Base-by-base conservation (phyloP, 2,113 vertebrate genomes). In the Probosciger aterrimus region DNA sequence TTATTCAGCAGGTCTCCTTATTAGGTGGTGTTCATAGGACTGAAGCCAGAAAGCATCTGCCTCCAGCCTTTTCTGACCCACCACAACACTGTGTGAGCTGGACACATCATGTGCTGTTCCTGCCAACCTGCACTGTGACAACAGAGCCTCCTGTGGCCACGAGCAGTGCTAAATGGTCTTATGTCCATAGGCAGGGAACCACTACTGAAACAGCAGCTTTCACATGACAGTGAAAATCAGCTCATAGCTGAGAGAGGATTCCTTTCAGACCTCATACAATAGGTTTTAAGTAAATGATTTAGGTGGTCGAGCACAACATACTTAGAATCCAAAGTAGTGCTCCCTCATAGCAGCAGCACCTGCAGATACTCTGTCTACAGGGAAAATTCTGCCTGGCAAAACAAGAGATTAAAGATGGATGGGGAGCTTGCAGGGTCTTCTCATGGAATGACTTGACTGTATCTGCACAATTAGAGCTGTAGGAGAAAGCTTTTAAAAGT, bases 321-420 rank as follows among this genome's bases (percentile, higher is more conserved):
- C 63, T 87, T 37, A 25, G 39, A 88, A 75, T 88, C 76, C 67
- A 90, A 94, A 88, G 55, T 8, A 62, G 49, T 65, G 77, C 73
- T 82, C 76, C 57, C 81, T 49, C 78, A 30, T 14, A 92, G 87
- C 50, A 97, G 64, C 59, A 88, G 70, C 78, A 88, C 55, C 70
- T 33, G 64, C 60, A 92, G 80, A 49, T 87, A 33, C 23, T 84
- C 47, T 65, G 27, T 64, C 62, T 92, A 82, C 33, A 78, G 69
- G 64, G 57, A 86, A 94, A 88, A 91, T 25, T 87, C 84, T 94
- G 81, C 63, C 88, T 86, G 91, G 91, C 76, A 96, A 93, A 93
- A 95, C 53, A 84, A 84, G 57, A 80, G 86, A 80, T 91, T 90
- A 92, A 80, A 93, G 83, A 77, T 0, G 0, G 77, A 84, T 73